Evolutionary conservation across 64 coral and sea anemone species (phyloP).

Genomic region (Trachythela sp.): DNA sequence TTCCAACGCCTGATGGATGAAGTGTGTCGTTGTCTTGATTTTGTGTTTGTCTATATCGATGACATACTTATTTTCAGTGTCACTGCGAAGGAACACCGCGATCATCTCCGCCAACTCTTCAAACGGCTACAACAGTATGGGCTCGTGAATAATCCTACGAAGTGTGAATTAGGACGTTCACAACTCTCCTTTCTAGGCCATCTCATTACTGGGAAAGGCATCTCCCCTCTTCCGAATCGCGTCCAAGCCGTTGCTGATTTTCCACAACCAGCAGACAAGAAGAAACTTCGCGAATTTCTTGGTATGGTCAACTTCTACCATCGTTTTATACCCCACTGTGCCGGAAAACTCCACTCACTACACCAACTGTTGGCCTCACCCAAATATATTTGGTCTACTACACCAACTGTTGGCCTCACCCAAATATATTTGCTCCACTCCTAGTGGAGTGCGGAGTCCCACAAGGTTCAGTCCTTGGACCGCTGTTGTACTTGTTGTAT

Average conservation of each 20-base stretch:
- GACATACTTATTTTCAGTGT: not conserved
- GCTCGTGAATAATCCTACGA: not conserved
- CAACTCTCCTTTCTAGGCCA: conserved; percentile 23
- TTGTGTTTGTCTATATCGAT: not conserved
- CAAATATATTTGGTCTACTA: not conserved
- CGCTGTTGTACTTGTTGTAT: too few relatives aligned
- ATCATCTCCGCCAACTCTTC: conserved; percentile 23
- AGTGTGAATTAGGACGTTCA: conserved; percentile 4
- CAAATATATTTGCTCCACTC: not conserved
- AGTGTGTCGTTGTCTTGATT: conserved; percentile 1
- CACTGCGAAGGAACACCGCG: not conserved
- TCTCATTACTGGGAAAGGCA: conserved; percentile 9
- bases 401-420: not conserved
- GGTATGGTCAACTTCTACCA: conserved; percentile 38
- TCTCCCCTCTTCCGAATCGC: not conserved
- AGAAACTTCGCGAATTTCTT: conserved; percentile 14
- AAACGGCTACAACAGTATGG: not conserved
- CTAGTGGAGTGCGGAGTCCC: too few relatives aligned
- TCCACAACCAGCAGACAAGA: not conserved
- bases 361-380: not conserved
- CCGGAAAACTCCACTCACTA: not conserved
- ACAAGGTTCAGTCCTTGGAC: too few relatives aligned
- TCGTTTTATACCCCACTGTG: conserved; percentile 24
- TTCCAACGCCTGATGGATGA: conserved; percentile 16
- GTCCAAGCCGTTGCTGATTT: not conserved